Conservation (phyloP, 1,140 invertebrate species). For the Drosophila seguyi region DNA sequence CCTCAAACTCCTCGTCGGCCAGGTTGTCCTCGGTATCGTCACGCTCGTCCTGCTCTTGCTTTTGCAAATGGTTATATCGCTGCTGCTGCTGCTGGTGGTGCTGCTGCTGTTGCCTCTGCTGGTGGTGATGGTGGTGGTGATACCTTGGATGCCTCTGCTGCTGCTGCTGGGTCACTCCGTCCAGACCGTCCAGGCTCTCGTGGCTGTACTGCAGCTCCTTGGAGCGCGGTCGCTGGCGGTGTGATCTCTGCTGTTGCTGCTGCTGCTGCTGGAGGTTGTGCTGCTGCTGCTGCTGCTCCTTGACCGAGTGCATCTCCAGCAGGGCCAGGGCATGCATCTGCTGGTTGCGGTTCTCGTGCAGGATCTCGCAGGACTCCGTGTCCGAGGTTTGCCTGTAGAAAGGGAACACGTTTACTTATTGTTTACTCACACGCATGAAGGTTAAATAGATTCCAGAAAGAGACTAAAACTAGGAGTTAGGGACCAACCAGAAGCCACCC, state of each 20-base stretch:
- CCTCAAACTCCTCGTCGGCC: conserved; percentile 83
- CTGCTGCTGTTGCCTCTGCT: conserved; percentile 48
- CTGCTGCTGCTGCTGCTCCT: conserved; percentile 34
- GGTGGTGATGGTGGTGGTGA: conserved; percentile 71
- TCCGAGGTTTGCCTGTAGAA: conserved; percentile 83
- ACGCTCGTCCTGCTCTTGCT: conserved; percentile 73
- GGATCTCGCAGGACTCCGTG: conserved; percentile 84
- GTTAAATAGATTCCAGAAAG: not conserved
- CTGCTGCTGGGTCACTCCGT: conserved; percentile 43
- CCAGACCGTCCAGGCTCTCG: conserved; percentile 74
- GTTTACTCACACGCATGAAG: no score
- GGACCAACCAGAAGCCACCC: conserved; percentile 11
- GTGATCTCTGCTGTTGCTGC: conserved; percentile 46
- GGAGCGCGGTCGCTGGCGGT: conserved; percentile 76
- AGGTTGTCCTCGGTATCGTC: conserved; percentile 84
- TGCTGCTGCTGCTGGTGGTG: conserved; percentile 54
- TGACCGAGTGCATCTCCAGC: conserved; percentile 60
- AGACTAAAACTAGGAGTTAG: not conserved
- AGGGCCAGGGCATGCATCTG: conserved; percentile 71
- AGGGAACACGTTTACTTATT: not conserved
- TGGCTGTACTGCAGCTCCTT: conserved; percentile 80
- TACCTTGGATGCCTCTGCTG: conserved; percentile 56
- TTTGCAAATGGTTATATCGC: conserved; percentile 68
- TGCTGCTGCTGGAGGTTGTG: conserved; percentile 32
- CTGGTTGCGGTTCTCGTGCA: conserved; percentile 80